Evolutionary conservation across 2,113 vertebrate species (phyloP).

Genomic region (Triplophysa dalaica): DNA sequence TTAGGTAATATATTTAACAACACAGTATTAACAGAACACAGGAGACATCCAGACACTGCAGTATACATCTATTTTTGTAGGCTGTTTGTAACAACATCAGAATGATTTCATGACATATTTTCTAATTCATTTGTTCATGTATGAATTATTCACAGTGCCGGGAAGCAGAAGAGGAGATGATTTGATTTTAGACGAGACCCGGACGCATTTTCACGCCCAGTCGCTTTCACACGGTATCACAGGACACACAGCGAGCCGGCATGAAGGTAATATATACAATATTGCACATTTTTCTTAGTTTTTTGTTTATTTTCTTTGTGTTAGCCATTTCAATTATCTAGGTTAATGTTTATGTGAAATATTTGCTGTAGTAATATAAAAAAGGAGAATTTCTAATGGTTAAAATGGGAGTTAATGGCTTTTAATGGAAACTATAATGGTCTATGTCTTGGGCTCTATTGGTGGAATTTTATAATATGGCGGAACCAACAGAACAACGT

Average conservation of each 20-base stretch:
- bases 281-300: neutral
- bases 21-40: no score
- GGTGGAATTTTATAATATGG: no score
- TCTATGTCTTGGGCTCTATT: neutral
- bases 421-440: no score
- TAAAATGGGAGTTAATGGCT: no score
- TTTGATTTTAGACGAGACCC: neutral
- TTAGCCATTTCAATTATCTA: neutral
- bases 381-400: no score
- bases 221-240: neutral
- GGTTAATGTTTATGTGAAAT: neutral
- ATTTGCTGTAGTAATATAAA: neutral
- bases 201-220: neutral
- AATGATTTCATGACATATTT: neutral
- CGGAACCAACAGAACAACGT: no score
- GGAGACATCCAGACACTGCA: no score
- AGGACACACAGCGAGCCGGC: neutral
- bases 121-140: conserved; percentile 47
- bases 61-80: neutral
- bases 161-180: neutral
- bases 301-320: neutral
- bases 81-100: neutral
- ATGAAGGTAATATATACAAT: neutral
- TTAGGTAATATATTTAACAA: no score
- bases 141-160: conserved; percentile 27